Percentiles rank a stretch among this genome's conserved stretches.
These are phyloP conservation scores for Drosophila azteca DNA, from an alignment of 1,140 invertebrate genomes.

Conservation along the genomic window DNA sequence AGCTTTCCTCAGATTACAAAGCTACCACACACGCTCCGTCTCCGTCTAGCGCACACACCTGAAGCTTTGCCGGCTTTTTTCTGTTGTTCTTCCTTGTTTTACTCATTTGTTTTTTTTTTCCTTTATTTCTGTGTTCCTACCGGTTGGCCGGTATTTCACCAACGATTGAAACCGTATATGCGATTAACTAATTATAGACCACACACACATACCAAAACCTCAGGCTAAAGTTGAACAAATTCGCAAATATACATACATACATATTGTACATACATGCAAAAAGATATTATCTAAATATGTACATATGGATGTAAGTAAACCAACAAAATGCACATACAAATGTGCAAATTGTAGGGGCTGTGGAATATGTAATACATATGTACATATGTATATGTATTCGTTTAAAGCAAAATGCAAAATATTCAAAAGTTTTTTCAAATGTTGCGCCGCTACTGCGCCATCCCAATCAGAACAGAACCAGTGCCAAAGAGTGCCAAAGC, in stretches of 20 bases:
- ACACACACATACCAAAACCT: too few relatives aligned
- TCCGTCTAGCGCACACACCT: slow-evolving; percentile 9
- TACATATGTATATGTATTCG: too few relatives aligned
- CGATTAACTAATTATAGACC: slow-evolving; percentile 66
- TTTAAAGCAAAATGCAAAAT: too few relatives aligned
- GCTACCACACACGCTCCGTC: neutral
- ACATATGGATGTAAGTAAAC: neutral
- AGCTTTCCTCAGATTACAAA: slow-evolving; percentile 6
- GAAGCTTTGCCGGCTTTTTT: slow-evolving; percentile 11
- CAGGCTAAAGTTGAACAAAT: slow-evolving; percentile 21
- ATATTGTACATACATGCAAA: slow-evolving; percentile 15
- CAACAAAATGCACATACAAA: too few relatives aligned
- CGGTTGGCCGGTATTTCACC: slow-evolving; percentile 42
- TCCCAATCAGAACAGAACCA: neutral
- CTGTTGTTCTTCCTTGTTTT: slow-evolving; percentile 2
- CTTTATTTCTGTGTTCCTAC: too few relatives aligned
- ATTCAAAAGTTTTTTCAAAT: too few relatives aligned
- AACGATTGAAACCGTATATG: slow-evolving; percentile 49
- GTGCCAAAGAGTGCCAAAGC: neutral
- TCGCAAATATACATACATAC: slow-evolving; percentile 31
- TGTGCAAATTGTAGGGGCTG: too few relatives aligned
- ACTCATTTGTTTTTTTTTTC: too few relatives aligned
- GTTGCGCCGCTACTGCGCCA: too few relatives aligned
- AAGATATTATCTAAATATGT: neutral
- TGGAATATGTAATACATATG: too few relatives aligned